These are phyloP conservation scores for Trematomus bernacchii DNA, from an alignment of 2,797 vertebrate species.

Conservation along the genomic window DNA sequence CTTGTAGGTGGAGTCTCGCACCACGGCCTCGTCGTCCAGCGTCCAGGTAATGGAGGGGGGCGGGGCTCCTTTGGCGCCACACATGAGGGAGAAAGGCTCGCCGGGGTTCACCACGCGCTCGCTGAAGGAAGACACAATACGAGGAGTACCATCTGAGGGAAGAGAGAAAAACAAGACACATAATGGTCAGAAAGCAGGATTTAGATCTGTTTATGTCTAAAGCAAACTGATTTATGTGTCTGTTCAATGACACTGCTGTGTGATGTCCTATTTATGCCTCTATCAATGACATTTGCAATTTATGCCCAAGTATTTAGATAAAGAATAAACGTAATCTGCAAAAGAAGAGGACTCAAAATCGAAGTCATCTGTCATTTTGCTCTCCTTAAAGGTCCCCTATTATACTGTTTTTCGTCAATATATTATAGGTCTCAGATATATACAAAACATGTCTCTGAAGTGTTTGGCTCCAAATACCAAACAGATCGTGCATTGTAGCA, in stretches of 20 bases:
- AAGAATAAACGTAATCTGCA: slow-evolving; percentile 1
- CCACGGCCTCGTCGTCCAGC: slow-evolving; percentile 94
- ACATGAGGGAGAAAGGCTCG: slow-evolving; percentile 98
- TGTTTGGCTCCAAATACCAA: too few species aligned
- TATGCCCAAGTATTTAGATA: not conserved
- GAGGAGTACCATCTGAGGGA: slow-evolving; percentile 93
- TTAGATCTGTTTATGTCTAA: not conserved
- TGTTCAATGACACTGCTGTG: not conserved
- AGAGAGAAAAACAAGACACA: not conserved
- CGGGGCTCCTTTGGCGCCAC: slow-evolving; percentile 95
- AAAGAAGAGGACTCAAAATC: not conserved
- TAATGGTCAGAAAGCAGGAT: not conserved
- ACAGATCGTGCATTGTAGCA: too few species aligned
- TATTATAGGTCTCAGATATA: too few species aligned
- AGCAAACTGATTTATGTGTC: not conserved
- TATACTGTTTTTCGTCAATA: too few species aligned
- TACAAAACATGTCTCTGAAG: too few species aligned
- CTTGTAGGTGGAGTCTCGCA: slow-evolving; percentile 93
- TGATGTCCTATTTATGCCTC: not conserved
- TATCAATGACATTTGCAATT: slow-evolving; percentile 2
- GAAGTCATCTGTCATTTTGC: not conserved
- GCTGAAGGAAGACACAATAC: slow-evolving; percentile 97
- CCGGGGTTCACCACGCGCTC: slow-evolving; percentile 98
- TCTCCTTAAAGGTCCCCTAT: not conserved
- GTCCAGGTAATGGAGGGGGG: slow-evolving; percentile 98